These are phyloP conservation scores for Cryptocephalus primarius DNA, from an alignment of 2,888 invertebrate species.

Conservation along the genomic window DNA sequence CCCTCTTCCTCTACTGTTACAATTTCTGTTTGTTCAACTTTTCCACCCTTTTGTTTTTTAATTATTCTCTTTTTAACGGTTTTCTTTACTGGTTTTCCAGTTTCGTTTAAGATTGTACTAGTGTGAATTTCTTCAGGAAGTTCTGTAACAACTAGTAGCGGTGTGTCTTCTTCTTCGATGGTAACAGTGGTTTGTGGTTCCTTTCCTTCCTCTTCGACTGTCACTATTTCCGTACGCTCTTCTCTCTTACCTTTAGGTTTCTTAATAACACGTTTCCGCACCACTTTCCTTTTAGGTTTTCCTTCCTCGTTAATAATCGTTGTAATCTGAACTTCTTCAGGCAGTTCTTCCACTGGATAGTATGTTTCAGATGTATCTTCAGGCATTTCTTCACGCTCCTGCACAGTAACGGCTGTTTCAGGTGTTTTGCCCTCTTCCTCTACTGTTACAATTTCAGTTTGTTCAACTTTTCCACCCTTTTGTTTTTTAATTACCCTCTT, in stretches of 20 bases:
- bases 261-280: slow-evolving; percentile 27
- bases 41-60: slow-evolving; percentile 19
- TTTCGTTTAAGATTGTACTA: slow-evolving; percentile 21
- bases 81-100: slow-evolving; percentile 23
- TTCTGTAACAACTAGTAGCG: slow-evolving; percentile 23
- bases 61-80: slow-evolving; percentile 20
- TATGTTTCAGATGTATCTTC: slow-evolving; percentile 6
- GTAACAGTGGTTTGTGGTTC: slow-evolving; percentile 24
- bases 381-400: slow-evolving; percentile 12
- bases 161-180: slow-evolving; percentile 19
- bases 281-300: slow-evolving; percentile 20
- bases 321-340: slow-evolving; percentile 17
- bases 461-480: slow-evolving; percentile 22
- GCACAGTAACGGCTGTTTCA: slow-evolving; percentile 22
- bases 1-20: slow-evolving; percentile 18
- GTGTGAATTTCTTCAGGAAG: slow-evolving; percentile 21
- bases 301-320: slow-evolving; percentile 18
- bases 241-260: slow-evolving; percentile 21
- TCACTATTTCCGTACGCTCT: slow-evolving; percentile 25
- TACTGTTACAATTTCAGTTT: slow-evolving; percentile 27
- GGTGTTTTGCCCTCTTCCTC: slow-evolving; percentile 23
- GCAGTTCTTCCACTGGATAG: slow-evolving; percentile 18
- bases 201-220: slow-evolving; percentile 30
- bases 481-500: slow-evolving; percentile 23
- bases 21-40: slow-evolving; percentile 30